A percentile compares a stretch with the other conserved stretches of the same genome.
Evolutionary conservation across 2,888 invertebrate genomes (phyloP).

Genomic region (Lordiphosa andalusiaca): DNA sequence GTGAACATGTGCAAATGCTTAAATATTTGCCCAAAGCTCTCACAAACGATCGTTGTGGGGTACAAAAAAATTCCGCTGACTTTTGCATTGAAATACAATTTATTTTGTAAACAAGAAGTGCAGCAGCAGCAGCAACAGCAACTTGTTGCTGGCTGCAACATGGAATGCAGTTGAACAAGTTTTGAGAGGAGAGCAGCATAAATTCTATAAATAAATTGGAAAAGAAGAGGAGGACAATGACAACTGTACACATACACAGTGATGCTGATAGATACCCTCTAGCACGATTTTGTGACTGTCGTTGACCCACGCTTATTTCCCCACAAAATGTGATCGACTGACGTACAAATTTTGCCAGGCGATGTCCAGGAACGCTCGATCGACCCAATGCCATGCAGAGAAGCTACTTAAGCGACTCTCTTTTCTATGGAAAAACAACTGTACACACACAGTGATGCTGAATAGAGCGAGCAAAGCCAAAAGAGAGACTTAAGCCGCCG

Average conservation of each 20-base stretch:
- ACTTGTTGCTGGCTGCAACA: constrained; percentile 33
- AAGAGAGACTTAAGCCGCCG: constrained; percentile 23
- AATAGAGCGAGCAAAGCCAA: not conserved
- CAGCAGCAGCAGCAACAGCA: constrained; percentile 25
- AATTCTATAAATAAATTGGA: constrained; percentile 35
- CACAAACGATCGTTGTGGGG: not conserved
- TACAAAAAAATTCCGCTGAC: constrained; percentile 18
- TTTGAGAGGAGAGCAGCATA: constrained; percentile 20
- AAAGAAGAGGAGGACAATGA: constrained; percentile 53
- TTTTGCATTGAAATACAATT: constrained; percentile 11
- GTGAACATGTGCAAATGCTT: constrained; percentile 47
- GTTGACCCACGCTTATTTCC: no score
- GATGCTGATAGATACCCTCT: not conserved
- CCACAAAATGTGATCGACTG: no score
- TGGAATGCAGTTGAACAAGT: constrained; percentile 67
- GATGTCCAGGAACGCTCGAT: no score
- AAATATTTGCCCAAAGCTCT: constrained; percentile 56
- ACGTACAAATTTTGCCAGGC: no score
- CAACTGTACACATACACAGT: constrained; percentile 47
- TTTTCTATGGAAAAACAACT: not conserved
- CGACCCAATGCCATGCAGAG: no score
- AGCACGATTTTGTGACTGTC: no score
- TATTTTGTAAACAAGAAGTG: no score
- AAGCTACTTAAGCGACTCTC: no score
- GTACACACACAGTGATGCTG: not conserved